phyloP scores from a whole-genome alignment of 2,888 invertebrate genomes.

The Nemurella pictetii region DNA sequence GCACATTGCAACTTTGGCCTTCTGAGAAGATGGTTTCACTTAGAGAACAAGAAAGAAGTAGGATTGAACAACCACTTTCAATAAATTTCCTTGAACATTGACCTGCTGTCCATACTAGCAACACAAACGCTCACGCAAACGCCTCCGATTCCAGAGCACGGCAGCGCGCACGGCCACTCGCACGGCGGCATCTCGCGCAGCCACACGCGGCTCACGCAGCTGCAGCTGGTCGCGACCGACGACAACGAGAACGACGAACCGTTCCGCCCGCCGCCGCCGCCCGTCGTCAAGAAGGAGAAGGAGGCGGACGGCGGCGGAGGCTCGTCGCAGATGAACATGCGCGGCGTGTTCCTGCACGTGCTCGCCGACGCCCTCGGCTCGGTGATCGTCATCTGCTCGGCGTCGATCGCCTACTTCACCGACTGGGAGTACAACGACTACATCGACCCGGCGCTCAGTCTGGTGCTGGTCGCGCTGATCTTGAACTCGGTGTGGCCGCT shows the following conservation, averaged over 20 bases:
- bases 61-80: too few species aligned
- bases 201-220: conserved; percentile 61
- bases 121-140: neutral
- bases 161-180: conserved; percentile 62
- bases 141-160: conserved; percentile 64
- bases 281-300: conserved; percentile 39
- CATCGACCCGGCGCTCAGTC: conserved; percentile 92
- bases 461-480: conserved; percentile 84
- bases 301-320: neutral
- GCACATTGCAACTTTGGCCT: too few species aligned
- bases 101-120: too few species aligned
- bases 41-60: too few species aligned
- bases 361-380: conserved; percentile 94
- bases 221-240: conserved; percentile 66
- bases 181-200: conserved; percentile 64
- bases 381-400: conserved; percentile 86
- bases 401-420: conserved; percentile 61
- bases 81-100: too few species aligned
- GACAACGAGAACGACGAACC: conserved; percentile 73
- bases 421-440: conserved; percentile 67
- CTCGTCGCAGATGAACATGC: conserved; percentile 94
- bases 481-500: conserved; percentile 90
- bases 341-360: conserved; percentile 98
- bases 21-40: too few species aligned
- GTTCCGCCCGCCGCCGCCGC: conserved; percentile 56